phyloP scores from a whole-genome alignment of 2,888 invertebrate genomes.

The Chrysotoxum bicinctum region DNA sequence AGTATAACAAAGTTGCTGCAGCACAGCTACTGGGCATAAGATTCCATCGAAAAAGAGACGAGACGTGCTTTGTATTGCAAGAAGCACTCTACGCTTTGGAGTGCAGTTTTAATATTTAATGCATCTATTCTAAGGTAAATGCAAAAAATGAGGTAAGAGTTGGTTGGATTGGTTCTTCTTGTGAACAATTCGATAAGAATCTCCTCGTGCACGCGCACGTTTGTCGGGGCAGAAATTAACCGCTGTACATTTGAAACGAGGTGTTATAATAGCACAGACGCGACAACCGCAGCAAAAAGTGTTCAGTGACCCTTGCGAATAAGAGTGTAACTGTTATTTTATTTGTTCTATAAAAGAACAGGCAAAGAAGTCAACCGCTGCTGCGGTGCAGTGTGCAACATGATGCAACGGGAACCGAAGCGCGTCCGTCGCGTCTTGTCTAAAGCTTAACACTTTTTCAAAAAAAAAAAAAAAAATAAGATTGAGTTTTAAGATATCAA shows the following conservation, averaged over 20 bases:
- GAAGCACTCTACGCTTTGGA: slow-evolving; percentile 19
- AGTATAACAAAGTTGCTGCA: neutral
- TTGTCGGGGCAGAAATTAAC: slow-evolving; percentile 47
- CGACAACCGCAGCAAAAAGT: slow-evolving; percentile 14
- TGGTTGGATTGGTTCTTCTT: slow-evolving; percentile 11
- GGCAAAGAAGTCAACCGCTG: slow-evolving; percentile 28
- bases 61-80: slow-evolving; percentile 45
- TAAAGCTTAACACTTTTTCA: neutral
- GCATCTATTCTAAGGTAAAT: slow-evolving; percentile 27
- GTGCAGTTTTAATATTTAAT: slow-evolving; percentile 18
- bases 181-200: slow-evolving; percentile 56
- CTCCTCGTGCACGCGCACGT: slow-evolving; percentile 30
- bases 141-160: slow-evolving; percentile 25
- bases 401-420: neutral
- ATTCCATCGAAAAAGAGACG: slow-evolving; percentile 20
- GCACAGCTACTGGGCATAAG: slow-evolving; percentile 28
- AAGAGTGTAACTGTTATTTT: slow-evolving; percentile 62
- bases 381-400: neutral
- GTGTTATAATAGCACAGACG: neutral
- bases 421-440: neutral
- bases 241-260: slow-evolving; percentile 23
- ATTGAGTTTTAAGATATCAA: neutral
- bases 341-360: slow-evolving; percentile 63
- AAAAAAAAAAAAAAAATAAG: neutral
- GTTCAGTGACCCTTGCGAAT: slow-evolving; percentile 60